Conservation (phyloP, 2,797 vertebrate genomes). For the Takifugu ocellatus region DNA sequence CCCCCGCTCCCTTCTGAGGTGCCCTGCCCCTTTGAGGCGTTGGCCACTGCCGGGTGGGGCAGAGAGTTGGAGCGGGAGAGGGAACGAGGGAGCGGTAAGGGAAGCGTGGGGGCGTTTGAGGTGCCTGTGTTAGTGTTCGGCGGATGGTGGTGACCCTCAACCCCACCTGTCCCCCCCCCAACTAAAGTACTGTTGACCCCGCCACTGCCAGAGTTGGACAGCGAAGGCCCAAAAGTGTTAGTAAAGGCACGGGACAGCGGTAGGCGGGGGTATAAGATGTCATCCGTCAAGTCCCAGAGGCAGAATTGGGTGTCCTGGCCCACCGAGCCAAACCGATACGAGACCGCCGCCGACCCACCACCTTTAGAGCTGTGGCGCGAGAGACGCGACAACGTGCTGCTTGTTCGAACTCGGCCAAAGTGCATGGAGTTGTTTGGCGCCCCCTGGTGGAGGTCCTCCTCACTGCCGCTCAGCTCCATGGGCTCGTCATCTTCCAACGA, state of each 20-base stretch:
- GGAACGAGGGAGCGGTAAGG: slow-evolving; percentile 80
- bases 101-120: slow-evolving; percentile 66
- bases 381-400: slow-evolving; percentile 80
- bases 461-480: slow-evolving; percentile 74
- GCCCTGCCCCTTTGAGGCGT: slow-evolving; percentile 67
- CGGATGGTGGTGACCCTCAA: slow-evolving; percentile 79
- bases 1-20: slow-evolving; percentile 55
- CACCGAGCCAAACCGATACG: slow-evolving; percentile 89
- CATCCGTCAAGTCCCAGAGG: slow-evolving; percentile 91
- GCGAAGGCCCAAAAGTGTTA: slow-evolving; percentile 73
- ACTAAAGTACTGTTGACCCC: slow-evolving; percentile 61
- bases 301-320: slow-evolving; percentile 95
- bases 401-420: slow-evolving; percentile 79
- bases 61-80: slow-evolving; percentile 89
- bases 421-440: slow-evolving; percentile 62
- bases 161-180: slow-evolving; percentile 49
- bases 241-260: slow-evolving; percentile 84
- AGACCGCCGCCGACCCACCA: slow-evolving; percentile 70
- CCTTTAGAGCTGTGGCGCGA: slow-evolving; percentile 83
- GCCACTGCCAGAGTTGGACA: slow-evolving; percentile 71
- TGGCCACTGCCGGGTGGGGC: slow-evolving; percentile 82
- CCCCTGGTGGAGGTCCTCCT: slow-evolving; percentile 78
- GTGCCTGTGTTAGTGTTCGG: slow-evolving; percentile 62
- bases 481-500: slow-evolving; percentile 82
- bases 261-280: slow-evolving; percentile 81